phyloP scores from a whole-genome alignment of 2,797 vertebrate species.

The Phaenicophaeus curvirostris region DNA sequence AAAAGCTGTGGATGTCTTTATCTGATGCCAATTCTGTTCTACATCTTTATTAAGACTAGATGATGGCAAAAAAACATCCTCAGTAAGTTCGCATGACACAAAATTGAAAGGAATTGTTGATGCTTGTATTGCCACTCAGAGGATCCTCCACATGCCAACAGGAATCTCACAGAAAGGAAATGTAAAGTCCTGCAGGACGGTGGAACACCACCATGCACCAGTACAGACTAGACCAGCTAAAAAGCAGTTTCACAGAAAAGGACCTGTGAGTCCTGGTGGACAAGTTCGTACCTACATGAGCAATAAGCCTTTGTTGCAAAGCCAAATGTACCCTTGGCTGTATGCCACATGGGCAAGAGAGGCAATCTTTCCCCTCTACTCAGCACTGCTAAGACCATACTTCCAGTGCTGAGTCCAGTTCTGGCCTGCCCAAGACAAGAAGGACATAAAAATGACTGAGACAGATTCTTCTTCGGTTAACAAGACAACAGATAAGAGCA shows the following conservation, averaged over 20 bases:
- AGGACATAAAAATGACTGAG: background rate
- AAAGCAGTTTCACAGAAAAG: background rate
- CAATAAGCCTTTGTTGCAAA: background rate
- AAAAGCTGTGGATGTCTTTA: background rate
- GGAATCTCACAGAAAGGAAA: background rate
- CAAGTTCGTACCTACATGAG: background rate
- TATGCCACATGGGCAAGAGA: background rate
- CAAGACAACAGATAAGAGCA: background rate
- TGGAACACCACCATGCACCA: background rate
- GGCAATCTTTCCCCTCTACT: background rate
- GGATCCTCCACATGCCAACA: background rate
- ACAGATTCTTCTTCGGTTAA: background rate
- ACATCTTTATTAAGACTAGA: background rate
- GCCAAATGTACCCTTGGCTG: background rate
- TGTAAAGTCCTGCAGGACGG: background rate
- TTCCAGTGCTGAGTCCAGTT: background rate
- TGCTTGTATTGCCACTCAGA: background rate
- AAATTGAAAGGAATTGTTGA: background rate
- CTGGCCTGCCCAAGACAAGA: background rate
- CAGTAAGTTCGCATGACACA: background rate
- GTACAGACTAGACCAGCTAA: background rate
- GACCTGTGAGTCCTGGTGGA: background rate
- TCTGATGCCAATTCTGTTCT: background rate
- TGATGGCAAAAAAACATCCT: background rate
- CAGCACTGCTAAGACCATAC: background rate